A percentile compares a stretch with the other conserved stretches of the same genome.
These are phyloP conservation scores for Fulmarus glacialis DNA, from an alignment of 2,113 vertebrate species.

Conservation along the genomic window DNA sequence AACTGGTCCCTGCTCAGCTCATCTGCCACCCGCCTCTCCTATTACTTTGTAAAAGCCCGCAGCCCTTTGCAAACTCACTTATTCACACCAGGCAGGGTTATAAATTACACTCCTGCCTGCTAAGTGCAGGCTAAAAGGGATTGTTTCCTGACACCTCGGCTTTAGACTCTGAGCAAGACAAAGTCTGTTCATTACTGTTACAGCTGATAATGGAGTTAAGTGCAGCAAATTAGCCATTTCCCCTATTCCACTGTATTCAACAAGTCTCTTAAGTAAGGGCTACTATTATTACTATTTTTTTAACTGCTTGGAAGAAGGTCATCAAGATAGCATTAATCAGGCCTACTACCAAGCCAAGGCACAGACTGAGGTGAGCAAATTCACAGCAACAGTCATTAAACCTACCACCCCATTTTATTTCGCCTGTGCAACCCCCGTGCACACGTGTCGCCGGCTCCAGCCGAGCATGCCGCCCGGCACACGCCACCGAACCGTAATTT, in stretches of 20 bases:
- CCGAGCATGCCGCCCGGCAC: background rate
- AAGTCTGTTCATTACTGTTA: background rate
- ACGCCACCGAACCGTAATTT: fast-evolving
- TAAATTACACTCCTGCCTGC: background rate
- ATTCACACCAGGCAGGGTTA: background rate
- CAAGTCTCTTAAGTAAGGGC: background rate
- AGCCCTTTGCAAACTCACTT: background rate
- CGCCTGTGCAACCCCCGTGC: fast-evolving
- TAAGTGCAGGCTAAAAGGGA: fast-evolving
- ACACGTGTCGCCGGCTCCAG: background rate
- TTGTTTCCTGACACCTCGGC: background rate
- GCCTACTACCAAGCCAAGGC: background rate
- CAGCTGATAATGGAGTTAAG: background rate
- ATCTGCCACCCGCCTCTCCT: fast-evolving
- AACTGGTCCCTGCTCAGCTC: background rate
- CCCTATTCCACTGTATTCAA: background rate
- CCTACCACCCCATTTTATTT: fast-evolving
- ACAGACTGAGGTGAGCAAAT: fast-evolving
- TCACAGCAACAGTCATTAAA: background rate
- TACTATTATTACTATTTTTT: background rate
- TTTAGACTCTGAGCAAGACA: background rate
- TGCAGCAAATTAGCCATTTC: background rate
- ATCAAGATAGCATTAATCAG: background rate
- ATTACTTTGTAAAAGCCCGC: fast-evolving
- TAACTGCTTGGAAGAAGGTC: background rate